phyloP scores from a whole-genome alignment of 1,140 invertebrate genomes.

The Ostrea denselamellosa region DNA sequence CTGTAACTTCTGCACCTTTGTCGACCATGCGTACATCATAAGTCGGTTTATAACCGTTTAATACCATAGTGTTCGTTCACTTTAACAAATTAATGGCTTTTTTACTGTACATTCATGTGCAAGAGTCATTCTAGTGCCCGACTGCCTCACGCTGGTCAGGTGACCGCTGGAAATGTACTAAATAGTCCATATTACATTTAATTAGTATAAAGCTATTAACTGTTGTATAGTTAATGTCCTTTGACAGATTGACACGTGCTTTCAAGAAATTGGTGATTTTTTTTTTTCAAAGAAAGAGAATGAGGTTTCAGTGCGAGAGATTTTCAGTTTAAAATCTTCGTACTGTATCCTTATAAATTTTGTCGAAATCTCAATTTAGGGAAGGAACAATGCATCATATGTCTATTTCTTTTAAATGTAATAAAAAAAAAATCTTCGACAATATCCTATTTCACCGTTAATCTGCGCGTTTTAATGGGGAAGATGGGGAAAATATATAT shows the following conservation, averaged over 20 bases:
- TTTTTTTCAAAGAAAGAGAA: background rate
- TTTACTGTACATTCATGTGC: conserved; percentile 8
- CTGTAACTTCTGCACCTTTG: background rate
- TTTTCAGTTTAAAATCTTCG: background rate
- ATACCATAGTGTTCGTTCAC: background rate
- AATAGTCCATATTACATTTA: background rate
- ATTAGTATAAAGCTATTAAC: background rate
- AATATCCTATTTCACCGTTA: too few relatives aligned
- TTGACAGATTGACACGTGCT: background rate
- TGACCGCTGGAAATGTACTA: background rate
- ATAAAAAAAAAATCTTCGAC: too few relatives aligned
- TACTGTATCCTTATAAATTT: too few relatives aligned
- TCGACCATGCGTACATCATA: conserved; percentile 3
- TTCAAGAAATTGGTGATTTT: background rate
- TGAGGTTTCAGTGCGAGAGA: background rate
- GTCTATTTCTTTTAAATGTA: too few relatives aligned
- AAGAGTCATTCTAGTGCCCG: background rate
- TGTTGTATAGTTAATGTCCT: background rate
- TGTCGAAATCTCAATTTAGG: too few relatives aligned
- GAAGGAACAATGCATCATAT: too few relatives aligned
- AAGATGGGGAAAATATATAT: too few relatives aligned
- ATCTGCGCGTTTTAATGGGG: too few relatives aligned
- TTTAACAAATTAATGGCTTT: conserved; percentile 23
- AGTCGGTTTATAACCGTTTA: background rate
- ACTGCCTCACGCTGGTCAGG: background rate